Evolutionary conservation across 2,888 invertebrate species (phyloP).

Genomic region (Xestia rhomboidea): DNA sequence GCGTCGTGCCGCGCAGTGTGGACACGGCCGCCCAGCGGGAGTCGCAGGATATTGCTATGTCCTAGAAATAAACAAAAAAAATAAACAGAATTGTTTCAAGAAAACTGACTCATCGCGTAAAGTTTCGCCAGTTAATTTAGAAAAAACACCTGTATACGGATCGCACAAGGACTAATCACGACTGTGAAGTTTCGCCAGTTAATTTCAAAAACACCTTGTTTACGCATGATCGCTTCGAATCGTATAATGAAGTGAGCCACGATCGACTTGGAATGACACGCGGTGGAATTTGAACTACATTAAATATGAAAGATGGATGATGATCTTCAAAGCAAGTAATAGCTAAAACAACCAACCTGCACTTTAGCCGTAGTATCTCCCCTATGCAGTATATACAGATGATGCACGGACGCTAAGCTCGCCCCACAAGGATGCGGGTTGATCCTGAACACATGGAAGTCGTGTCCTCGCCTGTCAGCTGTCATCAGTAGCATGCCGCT

Average conservation of each 20-base stretch:
- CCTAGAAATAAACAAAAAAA: conserved; percentile 83
- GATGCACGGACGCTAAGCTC: conserved; percentile 96
- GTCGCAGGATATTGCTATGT: conserved; percentile 97
- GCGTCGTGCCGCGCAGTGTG: conserved; percentile 98
- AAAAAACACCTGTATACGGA: not conserved
- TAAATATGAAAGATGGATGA: not conserved
- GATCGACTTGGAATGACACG: not conserved
- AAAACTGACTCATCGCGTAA: not conserved
- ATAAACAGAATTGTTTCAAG: not conserved
- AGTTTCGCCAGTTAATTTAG: not conserved
- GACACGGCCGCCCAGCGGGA: conserved; percentile 99
- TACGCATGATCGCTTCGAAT: not conserved
- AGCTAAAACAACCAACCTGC: conserved; percentile 86
- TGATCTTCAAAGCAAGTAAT: not conserved
- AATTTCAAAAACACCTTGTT: not conserved
- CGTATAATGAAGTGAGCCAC: not conserved
- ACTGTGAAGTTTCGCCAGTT: not conserved
- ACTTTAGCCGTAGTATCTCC: conserved; percentile 99
- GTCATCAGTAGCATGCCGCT: conserved; percentile 97
- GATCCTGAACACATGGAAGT: conserved; percentile 98
- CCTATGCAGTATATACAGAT: conserved; percentile 97
- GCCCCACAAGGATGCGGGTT: conserved; percentile 98
- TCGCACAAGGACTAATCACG: not conserved
- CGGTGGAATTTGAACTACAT: not conserved
- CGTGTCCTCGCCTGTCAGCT: conserved; percentile 97